Evolutionary conservation across 2,113 vertebrate genomes (phyloP).

Genomic region (Leucoraja erinaceus): DNA sequence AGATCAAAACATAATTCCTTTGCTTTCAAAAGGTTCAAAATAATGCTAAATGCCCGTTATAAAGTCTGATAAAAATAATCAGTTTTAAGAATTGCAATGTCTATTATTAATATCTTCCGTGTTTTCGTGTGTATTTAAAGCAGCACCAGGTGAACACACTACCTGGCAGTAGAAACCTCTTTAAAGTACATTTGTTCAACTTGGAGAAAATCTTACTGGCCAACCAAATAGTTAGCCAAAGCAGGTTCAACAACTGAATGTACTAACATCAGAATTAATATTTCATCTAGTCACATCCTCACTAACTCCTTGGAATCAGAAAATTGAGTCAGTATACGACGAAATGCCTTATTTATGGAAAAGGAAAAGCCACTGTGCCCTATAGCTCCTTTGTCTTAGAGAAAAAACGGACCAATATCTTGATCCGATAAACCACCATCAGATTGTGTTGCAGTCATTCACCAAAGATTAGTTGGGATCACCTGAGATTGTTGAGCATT

Average conservation of each 20-base stretch:
- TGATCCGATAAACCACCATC: not conserved
- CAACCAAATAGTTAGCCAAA: too few species aligned
- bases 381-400: not conserved
- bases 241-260: not conserved
- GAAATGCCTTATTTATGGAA: not conserved
- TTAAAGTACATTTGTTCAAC: not conserved
- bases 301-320: not conserved
- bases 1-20: not conserved
- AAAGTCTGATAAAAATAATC: not conserved
- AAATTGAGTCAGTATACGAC: not conserved
- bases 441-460: not conserved
- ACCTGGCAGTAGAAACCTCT: not conserved
- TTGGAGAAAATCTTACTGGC: not conserved
- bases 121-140: not conserved
- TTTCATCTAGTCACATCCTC: not conserved
- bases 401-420: not conserved
- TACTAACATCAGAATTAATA: not conserved
- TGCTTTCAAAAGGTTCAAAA: not conserved
- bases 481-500: not conserved
- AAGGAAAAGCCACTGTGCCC: not conserved
- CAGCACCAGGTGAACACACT: not conserved
- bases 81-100: not conserved
- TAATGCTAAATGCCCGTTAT: not conserved
- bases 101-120: not conserved
- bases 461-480: not conserved